These are phyloP conservation scores for Onthophagus taurus DNA, from an alignment of 1,140 invertebrate genomes.

Conservation along the genomic window DNA sequence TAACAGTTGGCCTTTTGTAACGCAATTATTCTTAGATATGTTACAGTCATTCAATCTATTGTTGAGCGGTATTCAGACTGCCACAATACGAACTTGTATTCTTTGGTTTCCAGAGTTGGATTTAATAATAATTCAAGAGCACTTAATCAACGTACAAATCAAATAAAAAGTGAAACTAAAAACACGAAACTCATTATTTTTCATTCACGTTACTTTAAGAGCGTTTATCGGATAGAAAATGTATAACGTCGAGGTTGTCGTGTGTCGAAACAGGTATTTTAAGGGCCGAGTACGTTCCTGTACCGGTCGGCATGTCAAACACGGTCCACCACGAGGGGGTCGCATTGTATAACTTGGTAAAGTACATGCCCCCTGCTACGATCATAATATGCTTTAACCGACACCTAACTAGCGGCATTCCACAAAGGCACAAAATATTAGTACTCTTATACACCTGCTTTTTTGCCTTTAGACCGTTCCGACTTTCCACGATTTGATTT, in stretches of 20 bases:
- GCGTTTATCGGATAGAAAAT: too few species aligned
- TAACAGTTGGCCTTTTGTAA: conserved; percentile 20
- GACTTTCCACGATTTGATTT: conserved; percentile 13
- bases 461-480: too few species aligned
- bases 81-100: conserved; percentile 17
- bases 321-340: conserved; percentile 17
- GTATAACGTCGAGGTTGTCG: not conserved
- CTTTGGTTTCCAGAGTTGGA: conserved; percentile 16
- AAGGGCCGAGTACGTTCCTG: conserved; percentile 13
- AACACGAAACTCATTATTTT: not conserved
- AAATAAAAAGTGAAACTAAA: conserved; percentile 7
- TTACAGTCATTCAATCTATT: conserved; percentile 22
- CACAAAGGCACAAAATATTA: conserved; percentile 22
- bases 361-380: conserved; percentile 24
- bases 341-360: conserved; percentile 24
- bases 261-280: not conserved
- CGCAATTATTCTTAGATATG: conserved; percentile 22
- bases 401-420: conserved; percentile 22
- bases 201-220: too few species aligned
- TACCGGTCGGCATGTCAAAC: conserved; percentile 24
- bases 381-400: conserved; percentile 25
- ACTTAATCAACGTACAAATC: not conserved
- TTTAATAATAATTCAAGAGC: not conserved
- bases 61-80: conserved; percentile 16
- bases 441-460: conserved; percentile 23